Evolutionary conservation across 2,113 vertebrate species (phyloP), one percentile per base, ranked within the genome.

Genomic region (Ursus arctos): DNA sequence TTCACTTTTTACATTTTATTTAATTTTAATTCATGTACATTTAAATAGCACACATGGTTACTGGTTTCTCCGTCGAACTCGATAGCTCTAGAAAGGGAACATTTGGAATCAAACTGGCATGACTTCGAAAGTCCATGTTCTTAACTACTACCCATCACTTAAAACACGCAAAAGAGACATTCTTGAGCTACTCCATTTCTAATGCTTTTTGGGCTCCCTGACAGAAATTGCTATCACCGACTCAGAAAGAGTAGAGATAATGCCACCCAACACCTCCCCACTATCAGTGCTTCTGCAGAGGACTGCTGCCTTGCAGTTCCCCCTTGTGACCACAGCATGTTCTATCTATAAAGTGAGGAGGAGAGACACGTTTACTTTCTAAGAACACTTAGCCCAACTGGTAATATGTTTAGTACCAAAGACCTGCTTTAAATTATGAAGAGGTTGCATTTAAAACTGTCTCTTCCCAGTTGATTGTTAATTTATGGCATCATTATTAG

Each of bases 401-500:
- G 21, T 65, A 89, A 67, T 4, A 36, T 97, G 65, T 67, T 97
- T 94, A 96, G 59, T 94, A 94, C 67, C 81, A 97, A 97, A 84
- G 22, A 89, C 26, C 80, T 81, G 47, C 47, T 97, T 98, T 95
- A 98, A 97, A 96, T 91, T 86, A 71, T 91, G 33, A 89, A 94
- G 97, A 93, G 92, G 3, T 94, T 89, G 31, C 24, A 61, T 97
- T 98, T 98, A 95, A 97, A 91, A 61, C 97, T 85, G 93, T 95
- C 71, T 96, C 15, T 97, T 40, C 53, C 43, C 71, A 93, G 79
- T 87, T 98, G 94, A 98, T 94, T 95, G 89, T 85, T 98, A 98
- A 98, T 98, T 98, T 88, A 96, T 85, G 97, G 95, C 74, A 86
- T 95, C 74, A 61, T 98, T 98, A 93, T 97, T 97, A 98, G 96